Percentiles rank a stretch among this genome's conserved stretches.
phyloP scores from a whole-genome alignment of 2,797 vertebrate genomes.

The Xyrichtys novacula region DNA sequence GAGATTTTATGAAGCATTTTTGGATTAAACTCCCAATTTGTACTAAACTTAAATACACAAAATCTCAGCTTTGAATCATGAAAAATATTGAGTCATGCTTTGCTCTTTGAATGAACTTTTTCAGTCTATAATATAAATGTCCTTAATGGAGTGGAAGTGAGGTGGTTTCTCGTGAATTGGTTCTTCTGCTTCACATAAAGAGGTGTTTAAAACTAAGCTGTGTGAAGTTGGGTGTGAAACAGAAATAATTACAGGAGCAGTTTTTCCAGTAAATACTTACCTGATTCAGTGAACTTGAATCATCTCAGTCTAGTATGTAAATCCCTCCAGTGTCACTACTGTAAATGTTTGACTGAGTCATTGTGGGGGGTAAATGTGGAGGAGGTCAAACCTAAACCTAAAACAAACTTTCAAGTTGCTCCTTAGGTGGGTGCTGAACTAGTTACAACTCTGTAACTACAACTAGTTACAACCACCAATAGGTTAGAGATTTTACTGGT shows the following conservation, averaged over 20 bases:
- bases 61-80: neutral
- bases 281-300: conserved; percentile 32
- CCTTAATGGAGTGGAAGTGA: neutral
- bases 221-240: neutral
- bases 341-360: conserved; percentile 35
- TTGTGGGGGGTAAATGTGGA: neutral
- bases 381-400: conserved; percentile 23
- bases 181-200: neutral
- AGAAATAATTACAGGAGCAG: neutral
- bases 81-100: neutral
- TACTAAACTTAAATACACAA: too few relatives aligned
- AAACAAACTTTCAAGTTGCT: neutral
- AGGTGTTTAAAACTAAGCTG: neutral
- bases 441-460: too few relatives aligned
- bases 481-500: too few relatives aligned
- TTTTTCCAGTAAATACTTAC: conserved; percentile 30
- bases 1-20: too few relatives aligned
- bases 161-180: neutral
- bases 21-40: too few relatives aligned
- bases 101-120: neutral
- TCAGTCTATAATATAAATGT: too few relatives aligned
- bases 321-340: conserved; percentile 17
- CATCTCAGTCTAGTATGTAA: conserved; percentile 38
- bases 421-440: neutral
- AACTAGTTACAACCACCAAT: too few relatives aligned